A percentile compares a stretch with the other conserved stretches of the same genome.
Conservation (phyloP, 2,888 invertebrate species). For the Trimorus sp. region DNA sequence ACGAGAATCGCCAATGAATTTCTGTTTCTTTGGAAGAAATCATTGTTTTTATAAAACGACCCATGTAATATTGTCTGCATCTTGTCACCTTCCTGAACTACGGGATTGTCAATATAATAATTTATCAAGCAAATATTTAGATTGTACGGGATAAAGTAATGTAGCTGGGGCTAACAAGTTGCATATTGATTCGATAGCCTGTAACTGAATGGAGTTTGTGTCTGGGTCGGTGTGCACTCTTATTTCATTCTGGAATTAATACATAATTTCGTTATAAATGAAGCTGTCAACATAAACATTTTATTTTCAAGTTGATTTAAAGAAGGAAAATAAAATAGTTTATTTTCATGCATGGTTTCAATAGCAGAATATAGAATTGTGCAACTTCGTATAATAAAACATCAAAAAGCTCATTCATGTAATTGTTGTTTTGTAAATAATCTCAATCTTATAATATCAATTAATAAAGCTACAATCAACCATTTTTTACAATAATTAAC, state of each 20-base stretch:
- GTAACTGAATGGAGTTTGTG: not conserved
- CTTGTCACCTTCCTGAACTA: constrained; percentile 30
- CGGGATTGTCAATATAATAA: constrained; percentile 52
- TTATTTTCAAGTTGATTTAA: no score
- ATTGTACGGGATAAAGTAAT: constrained; percentile 6
- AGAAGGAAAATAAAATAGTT: not conserved
- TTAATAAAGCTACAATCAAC: no score
- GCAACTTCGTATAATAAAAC: no score
- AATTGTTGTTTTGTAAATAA: no score
- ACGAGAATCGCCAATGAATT: constrained; percentile 66
- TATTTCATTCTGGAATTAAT: constrained; percentile 12
- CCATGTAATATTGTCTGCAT: constrained; percentile 64
- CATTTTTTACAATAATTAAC: no score
- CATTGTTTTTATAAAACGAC: constrained; percentile 36
- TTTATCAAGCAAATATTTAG: constrained; percentile 17
- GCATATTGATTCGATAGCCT: not conserved
- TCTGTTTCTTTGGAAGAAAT: constrained; percentile 49
- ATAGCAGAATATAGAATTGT: no score
- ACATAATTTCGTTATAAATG: not conserved
- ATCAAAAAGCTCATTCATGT: no score
- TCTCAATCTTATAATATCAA: no score
- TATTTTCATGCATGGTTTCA: not conserved
- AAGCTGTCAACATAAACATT: no score
- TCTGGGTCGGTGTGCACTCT: constrained; percentile 3
- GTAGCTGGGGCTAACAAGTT: constrained; percentile 4